Conservation (phyloP, 1,140 invertebrate species). For the Homalodisca vitripennis region DNA sequence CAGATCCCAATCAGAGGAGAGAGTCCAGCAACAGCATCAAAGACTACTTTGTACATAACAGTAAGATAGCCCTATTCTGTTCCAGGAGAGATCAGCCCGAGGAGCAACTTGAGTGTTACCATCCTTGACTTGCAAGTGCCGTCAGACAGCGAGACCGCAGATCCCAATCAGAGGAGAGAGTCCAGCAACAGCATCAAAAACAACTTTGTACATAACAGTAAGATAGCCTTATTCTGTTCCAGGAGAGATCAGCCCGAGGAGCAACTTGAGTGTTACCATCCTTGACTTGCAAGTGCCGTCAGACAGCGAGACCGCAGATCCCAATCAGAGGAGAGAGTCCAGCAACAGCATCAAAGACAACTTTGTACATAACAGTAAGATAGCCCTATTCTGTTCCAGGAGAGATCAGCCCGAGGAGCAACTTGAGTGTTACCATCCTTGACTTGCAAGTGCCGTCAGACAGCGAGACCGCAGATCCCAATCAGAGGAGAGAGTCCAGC, state of each 20-base stretch:
- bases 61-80: no score
- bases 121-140: constrained; percentile 32
- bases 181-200: constrained; percentile 23
- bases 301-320: constrained; percentile 17
- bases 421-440: constrained; percentile 34
- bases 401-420: constrained; percentile 33
- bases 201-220: constrained; percentile 22
- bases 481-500: constrained; percentile 12
- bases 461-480: constrained; percentile 8
- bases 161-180: constrained; percentile 9
- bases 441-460: constrained; percentile 31
- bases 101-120: constrained; percentile 33
- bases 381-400: constrained; percentile 31
- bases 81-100: constrained; percentile 34
- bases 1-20: not conserved
- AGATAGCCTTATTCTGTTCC: no score
- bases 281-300: constrained; percentile 32
- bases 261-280: constrained; percentile 34
- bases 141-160: constrained; percentile 23
- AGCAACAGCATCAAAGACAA: constrained; percentile 27
- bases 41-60: no score
- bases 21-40: no score
- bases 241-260: constrained; percentile 34
- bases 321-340: constrained; percentile 7
- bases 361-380: constrained; percentile 24